Evolutionary conservation across 2,113 vertebrate genomes (phyloP).

Genomic region (Mesocricetus auratus): DNA sequence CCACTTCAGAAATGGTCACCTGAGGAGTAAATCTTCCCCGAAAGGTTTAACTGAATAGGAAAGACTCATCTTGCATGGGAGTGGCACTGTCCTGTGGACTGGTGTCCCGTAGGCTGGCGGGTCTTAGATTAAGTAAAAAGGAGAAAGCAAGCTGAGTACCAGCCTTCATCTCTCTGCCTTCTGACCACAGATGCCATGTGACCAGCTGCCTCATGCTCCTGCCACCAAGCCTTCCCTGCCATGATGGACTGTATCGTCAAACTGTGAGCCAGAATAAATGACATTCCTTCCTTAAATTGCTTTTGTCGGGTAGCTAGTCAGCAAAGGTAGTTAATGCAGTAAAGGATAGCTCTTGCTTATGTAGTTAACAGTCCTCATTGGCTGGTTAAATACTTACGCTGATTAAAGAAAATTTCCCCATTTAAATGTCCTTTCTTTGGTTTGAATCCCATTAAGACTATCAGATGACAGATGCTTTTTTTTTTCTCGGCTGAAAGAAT

Average conservation of each 20-base stretch:
- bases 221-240: no score
- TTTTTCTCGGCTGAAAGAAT: not conserved
- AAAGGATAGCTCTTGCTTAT: not conserved
- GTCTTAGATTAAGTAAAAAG: not conserved
- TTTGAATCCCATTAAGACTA: not conserved
- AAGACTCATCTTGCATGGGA: not conserved
- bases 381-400: not conserved
- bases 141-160: not conserved
- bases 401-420: not conserved
- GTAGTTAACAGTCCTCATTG: not conserved
- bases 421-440: not conserved
- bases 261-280: not conserved
- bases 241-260: not conserved
- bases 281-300: not conserved
- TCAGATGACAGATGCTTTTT: not conserved
- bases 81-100: not conserved
- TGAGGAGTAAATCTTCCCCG: not conserved
- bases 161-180: not conserved
- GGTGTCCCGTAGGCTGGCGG: not conserved
- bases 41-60: no score
- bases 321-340: not conserved
- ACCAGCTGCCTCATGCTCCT: not conserved
- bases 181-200: not conserved
- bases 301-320: not conserved
- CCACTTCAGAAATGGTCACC: not conserved